Evolutionary conservation across 2,113 vertebrate genomes (phyloP).

Genomic region (Andinoacara biseriatus): DNA sequence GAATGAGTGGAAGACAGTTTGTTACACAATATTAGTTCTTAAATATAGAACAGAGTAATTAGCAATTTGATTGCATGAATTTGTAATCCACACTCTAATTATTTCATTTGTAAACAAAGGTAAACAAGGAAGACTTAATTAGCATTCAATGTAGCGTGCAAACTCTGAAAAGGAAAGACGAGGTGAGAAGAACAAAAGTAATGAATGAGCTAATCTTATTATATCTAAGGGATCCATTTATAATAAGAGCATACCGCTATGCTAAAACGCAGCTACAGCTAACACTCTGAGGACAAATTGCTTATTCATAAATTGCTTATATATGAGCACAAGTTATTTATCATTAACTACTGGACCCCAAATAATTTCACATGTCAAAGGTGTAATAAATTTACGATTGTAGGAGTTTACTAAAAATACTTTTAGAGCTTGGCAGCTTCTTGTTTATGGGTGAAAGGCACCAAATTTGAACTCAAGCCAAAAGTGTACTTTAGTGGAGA

Average conservation of each 20-base stretch:
- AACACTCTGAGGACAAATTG: constrained; percentile 29
- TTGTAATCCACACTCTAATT: constrained; percentile 12
- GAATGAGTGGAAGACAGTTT: background rate
- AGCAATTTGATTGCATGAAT: constrained; percentile 11
- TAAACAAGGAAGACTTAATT: constrained; percentile 3
- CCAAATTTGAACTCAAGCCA: constrained; percentile 27
- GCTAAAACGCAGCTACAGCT: constrained; percentile 7
- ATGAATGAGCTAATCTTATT: constrained; percentile 18
- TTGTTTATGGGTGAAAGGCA: constrained; percentile 34
- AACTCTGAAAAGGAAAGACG: background rate
- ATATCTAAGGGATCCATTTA: constrained; percentile 21
- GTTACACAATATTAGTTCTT: background rate
- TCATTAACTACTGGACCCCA: constrained; percentile 3
- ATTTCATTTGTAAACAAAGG: constrained; percentile 1
- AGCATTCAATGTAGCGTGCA: background rate
- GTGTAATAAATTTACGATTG: constrained; percentile 34
- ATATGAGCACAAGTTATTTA: background rate
- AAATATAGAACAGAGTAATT: constrained; percentile 6
- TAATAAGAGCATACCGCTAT: background rate
- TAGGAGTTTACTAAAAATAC: constrained; percentile 35
- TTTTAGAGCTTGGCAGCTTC: constrained; percentile 36
- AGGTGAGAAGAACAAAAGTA: constrained; percentile 16
- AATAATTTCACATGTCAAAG: constrained; percentile 31
- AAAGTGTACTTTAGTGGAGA: constrained; percentile 48
- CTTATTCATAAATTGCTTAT: constrained; percentile 6